Conservation (phyloP, 2,113 vertebrate genomes). For the Poeciliopsis prolifica region DNA sequence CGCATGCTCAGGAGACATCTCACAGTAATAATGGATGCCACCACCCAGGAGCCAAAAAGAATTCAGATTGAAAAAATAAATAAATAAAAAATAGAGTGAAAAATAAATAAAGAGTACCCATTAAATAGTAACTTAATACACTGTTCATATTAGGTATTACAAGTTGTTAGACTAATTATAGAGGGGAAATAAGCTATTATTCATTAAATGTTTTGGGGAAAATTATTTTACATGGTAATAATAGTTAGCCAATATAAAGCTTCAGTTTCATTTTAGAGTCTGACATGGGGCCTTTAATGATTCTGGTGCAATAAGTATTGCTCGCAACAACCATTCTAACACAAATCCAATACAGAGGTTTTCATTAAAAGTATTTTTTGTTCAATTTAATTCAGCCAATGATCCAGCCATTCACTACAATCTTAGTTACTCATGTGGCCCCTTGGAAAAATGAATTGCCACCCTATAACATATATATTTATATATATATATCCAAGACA, state of each 20-base stretch:
- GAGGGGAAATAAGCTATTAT: background rate
- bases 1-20: too few species aligned
- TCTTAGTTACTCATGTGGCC: background rate
- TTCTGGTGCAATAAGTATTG: background rate
- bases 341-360: too few species aligned
- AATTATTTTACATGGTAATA: background rate
- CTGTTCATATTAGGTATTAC: background rate
- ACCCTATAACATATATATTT: too few species aligned
- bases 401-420: background rate
- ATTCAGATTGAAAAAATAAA: background rate
- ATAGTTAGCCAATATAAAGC: background rate
- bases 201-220: background rate
- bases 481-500: too few species aligned
- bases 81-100: background rate
- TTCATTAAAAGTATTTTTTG: too few species aligned
- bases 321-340: too few species aligned
- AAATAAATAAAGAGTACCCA: background rate
- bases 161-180: background rate
- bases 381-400: background rate
- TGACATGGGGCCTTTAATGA: background rate
- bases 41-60: background rate
- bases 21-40: too few species aligned
- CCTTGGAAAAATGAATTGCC: too few species aligned
- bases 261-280: background rate
- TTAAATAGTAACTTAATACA: background rate